Evolutionary conservation across 1,140 invertebrate genomes (phyloP), one percentile per base, ranked within the genome.

Genomic region (Ceratina calcarata): DNA sequence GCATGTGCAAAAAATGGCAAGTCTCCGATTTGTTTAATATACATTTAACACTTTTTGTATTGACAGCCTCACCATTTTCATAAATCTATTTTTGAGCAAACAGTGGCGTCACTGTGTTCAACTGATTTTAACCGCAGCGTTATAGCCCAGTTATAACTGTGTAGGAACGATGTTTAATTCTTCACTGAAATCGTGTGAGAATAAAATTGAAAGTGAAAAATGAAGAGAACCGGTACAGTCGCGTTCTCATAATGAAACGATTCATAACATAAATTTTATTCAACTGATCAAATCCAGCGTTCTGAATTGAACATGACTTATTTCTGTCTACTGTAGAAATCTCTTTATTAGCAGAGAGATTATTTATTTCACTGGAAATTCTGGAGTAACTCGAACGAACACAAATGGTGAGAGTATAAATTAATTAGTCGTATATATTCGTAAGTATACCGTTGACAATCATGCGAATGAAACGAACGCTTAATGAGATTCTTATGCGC

Each of bases 331-430:
- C 37, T 45, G 37, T 72, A 24, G 6, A 61, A 13, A 49, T 24
- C 18, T 15, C n/a, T 45, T 22, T 10, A 18, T 37, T 20, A 22
- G 37, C 10, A 45, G 10, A 60, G 7, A 2, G 3, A 6, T 37
- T 0, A 16, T 45, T 32, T 18, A 6, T n/a, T 3, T 37, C 8
- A 12, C 0, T 53, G 1, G 10, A 64, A 65, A 55, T 64, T 72
- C 64, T 22, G 13, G 45, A 20, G 51, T 72, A 64, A 64, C 6
- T 68, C 49, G 51, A 45, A 45, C 2, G 0, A 71, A 53, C 6
- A 27, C 57, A 83, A 84, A 84, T 84, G 83, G 83, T 84, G 27
- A 84, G 60, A 75, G 62, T 13, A 53, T 32, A 15, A 20, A 62
- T 20, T 45, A 24, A 20, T n/a, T 27, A 37, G 16, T 45, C 24